Evolutionary conservation across 2,888 invertebrate species (phyloP), one percentile per base, ranked within the genome.

Genomic region (Spilarctia lutea): DNA sequence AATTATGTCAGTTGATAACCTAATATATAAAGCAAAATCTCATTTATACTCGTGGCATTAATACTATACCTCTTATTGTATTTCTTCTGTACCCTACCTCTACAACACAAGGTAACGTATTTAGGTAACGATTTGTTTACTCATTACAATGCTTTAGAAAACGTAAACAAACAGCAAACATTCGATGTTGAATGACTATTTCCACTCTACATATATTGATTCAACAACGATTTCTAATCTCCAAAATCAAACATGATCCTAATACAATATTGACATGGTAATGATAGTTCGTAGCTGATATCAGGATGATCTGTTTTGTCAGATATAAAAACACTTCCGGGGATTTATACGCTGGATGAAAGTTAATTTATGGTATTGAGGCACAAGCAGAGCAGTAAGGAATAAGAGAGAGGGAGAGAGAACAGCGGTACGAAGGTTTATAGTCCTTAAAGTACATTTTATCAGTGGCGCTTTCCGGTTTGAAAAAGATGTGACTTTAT

Each of bases 161-260:
- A 72, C 24, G 52, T 65, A 65, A 69, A 73, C 69, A 65, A 73
- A 60, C 60, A 6, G 33, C 69, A 65, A 73, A 60, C 24, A 6
- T 16, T 18, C 10, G 60, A 45, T 63, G 63, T 48, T 68, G 68
- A 69, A 73, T 69, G 39, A 35, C 42, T 7, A 42, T 52, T 24
- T 65, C 39, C 3, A 73, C 16, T 45, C 27, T 67, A 56, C 35
- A 27, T 45, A 45, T 16, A 20, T n/a, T 35, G 3, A 35, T 66
- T 48, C n/a, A 33, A 27, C 27, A 48, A 67, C 68, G 68, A 67
- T 48, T 71, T 35, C 60, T 60, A 63, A 73, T 60, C 39, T 68
- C 33, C 18, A 56, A 68, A 65, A 30, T 24, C 39, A 75, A 68
- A 70, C 45, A 70, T 33, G 66, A 70, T 74, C 74, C 74, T 74